phyloP scores from a whole-genome alignment of 2,113 vertebrate species.

The Nibea coibor region DNA sequence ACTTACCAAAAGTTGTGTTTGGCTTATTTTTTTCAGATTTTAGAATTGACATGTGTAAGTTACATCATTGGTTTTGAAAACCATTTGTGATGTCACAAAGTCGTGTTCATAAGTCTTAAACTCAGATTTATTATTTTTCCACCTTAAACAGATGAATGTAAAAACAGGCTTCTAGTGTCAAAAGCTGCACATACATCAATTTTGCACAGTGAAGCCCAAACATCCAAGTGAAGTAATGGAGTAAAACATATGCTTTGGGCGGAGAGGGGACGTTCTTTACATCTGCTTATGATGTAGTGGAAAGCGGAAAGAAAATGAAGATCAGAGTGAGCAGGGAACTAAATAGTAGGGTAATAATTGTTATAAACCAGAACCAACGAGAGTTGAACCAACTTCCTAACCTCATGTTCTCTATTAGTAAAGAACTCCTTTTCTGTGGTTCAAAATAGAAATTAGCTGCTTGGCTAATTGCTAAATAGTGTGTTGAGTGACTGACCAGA shows the following conservation, averaged over 20 bases:
- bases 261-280: neutral
- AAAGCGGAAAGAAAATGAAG: slow-evolving; percentile 7
- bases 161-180: neutral
- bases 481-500: slow-evolving; percentile 30
- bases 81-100: neutral
- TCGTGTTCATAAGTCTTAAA: neutral
- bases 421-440: neutral
- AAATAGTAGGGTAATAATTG: neutral
- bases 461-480: slow-evolving; percentile 41
- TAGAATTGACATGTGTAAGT: neutral
- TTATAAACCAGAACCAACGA: slow-evolving; percentile 14
- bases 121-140: neutral
- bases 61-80: neutral
- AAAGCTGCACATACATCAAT: slow-evolving; percentile 3
- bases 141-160: slow-evolving; percentile 4
- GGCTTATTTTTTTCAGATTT: neutral
- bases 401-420: slow-evolving; percentile 7
- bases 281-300: slow-evolving; percentile 26
- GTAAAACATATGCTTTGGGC: neutral
- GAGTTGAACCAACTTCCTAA: neutral
- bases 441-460: slow-evolving; percentile 25
- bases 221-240: neutral
- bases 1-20: neutral
- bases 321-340: slow-evolving; percentile 1
- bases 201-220: neutral